Percentiles rank a stretch among this genome's conserved stretches.
Evolutionary conservation across 2,888 invertebrate species (phyloP).

Genomic region (Entomobrya proxima): DNA sequence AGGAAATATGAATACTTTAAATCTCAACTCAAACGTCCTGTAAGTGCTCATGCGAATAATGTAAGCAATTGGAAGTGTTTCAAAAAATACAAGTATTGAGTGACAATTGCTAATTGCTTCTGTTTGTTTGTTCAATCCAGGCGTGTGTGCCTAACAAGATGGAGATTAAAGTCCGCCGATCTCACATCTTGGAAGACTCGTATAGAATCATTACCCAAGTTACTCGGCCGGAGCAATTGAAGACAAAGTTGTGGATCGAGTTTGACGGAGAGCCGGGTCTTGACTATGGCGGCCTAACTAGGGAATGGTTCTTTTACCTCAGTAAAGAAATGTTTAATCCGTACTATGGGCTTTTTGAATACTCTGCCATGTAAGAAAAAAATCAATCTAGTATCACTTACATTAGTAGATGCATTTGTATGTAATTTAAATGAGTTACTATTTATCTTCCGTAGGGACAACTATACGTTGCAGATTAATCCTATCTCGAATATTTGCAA

Average conservation of each 20-base stretch:
- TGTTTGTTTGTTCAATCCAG: conserved; percentile 79
- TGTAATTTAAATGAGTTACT: not conserved
- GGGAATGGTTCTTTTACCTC: conserved; percentile 99
- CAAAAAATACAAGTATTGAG: no score
- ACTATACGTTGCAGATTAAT: conserved; percentile 99
- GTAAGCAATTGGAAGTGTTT: no score
- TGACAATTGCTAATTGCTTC: no score
- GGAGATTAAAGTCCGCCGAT: conserved; percentile 93
- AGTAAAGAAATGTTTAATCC: conserved; percentile 99
- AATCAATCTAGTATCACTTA: not conserved
- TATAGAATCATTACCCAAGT: conserved; percentile 96
- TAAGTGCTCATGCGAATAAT: conserved; percentile 80
- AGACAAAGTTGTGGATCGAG: conserved; percentile 99
- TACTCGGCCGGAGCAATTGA: conserved; percentile 92
- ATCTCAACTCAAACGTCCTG: conserved; percentile 95
- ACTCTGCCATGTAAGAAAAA: conserved; percentile 93
- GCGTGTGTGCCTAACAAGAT: conserved; percentile 98
- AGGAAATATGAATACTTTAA: conserved; percentile 99
- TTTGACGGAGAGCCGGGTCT: conserved; percentile 97
- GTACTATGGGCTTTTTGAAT: conserved; percentile 99
- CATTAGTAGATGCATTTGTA: not conserved
- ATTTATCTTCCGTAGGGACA: conserved; percentile 83
- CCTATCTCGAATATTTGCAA: conserved; percentile 98
- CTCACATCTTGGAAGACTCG: conserved; percentile 96
- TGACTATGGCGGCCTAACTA: conserved; percentile 97